Evolutionary conservation across 2,113 vertebrate genomes (phyloP).

Genomic region (Equus przewalskii): DNA sequence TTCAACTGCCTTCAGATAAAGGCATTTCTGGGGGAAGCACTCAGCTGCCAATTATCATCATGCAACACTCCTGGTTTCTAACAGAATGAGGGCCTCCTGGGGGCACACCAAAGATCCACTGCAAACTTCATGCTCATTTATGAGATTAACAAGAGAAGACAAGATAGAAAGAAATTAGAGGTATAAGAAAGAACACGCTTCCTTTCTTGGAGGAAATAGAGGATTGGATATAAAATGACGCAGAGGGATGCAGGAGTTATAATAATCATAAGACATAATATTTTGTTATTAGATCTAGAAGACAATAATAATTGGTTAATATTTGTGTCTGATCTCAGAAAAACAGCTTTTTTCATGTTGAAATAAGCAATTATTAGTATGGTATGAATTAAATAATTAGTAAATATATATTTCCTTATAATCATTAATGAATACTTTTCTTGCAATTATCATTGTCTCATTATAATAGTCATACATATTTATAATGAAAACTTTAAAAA

Average conservation of each 20-base stretch:
- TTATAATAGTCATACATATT: background rate
- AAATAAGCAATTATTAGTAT: background rate
- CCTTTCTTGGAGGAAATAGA: background rate
- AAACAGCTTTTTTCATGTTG: background rate
- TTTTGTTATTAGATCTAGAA: background rate
- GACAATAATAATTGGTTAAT: background rate
- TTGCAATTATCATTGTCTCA: background rate
- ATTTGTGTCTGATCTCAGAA: background rate
- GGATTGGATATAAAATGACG: background rate
- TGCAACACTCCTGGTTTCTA: background rate
- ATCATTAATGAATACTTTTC: background rate
- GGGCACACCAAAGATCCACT: fast-evolving
- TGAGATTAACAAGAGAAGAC: background rate
- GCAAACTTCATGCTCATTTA: background rate
- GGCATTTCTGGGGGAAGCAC: background rate
- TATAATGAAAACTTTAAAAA: background rate
- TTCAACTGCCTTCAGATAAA: background rate
- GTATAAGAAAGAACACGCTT: background rate
- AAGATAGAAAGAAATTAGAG: background rate
- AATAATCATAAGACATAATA: background rate
- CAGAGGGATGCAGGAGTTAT: background rate
- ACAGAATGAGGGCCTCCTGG: background rate
- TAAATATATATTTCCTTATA: background rate
- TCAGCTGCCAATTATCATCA: background rate
- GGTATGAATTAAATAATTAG: background rate